Base-by-base conservation (phyloP, 2,888 invertebrate species). In the Sesia apiformis region DNA sequence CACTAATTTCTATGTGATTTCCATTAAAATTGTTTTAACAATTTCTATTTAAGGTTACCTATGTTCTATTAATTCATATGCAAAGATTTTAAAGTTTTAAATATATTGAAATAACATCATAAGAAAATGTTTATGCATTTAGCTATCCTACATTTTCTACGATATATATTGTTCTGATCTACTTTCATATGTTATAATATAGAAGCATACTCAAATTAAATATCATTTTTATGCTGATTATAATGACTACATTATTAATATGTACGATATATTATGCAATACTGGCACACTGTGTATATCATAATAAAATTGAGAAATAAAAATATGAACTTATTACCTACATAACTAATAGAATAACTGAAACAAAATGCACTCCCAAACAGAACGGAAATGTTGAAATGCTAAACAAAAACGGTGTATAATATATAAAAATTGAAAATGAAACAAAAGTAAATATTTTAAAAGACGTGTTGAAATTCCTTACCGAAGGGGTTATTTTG, bases 401-500 rank as follows among this genome's bases (percentile, higher is more conserved):
- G 74, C 82, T 80, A 85, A 84, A 78, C 60, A 67, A 81, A 83
- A 79, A 67, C 67, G 72, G 78, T 82, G 76, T 78, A 52, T 41
- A 50, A 50, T 52, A 40, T 64, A 67, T 68, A 75, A 70, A 23
- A 81, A 76, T 64, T 77, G 68, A 70, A 78, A 72, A 78, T 81
- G 74, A 65, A 79, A 77, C 76, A 69, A 76, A 82, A 78, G 66
- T 72, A 66, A 75, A 69, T 76, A 79, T 78, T 76, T 76, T 69
- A 80, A 85, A 86, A 84, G 80, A 85, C 85, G 88, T 88, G 85
- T 88, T 83, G 87, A 88, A 88, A 89, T 87, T 88, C 88, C 90
- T 90, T 90, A 90, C 90, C 90, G 90, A 90, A 88, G 90, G 90
- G 82, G 90, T 90, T 88, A 90, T 90, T 90, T 90, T 90, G 90